Base-by-base conservation (phyloP, 2,888 invertebrate species). In the Drosophila siamana region DNA sequence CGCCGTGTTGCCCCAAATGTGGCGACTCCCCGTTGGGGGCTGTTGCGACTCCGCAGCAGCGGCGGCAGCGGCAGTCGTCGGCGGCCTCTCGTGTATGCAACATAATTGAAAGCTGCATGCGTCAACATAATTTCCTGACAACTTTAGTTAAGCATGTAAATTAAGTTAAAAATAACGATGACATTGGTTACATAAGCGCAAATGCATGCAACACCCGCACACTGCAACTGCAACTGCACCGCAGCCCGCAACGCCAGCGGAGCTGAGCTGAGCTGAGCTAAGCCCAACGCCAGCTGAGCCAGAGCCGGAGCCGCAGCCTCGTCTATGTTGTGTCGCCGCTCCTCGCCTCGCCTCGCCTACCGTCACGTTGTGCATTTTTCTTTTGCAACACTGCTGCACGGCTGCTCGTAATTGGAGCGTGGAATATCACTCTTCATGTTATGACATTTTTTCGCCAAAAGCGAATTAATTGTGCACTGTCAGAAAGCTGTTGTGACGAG, bases 341-440 rank as follows among this genome's bases (percentile, higher is more conserved):
- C 13, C 9, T 19, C 22, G 1, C 7, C 4, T n/a, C 19, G 3
- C 30, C 40, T 33, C 48, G 38, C 13, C 43, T 61, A 7, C 69
- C 76, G 67, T 69, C 66, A 82, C 64, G 61, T 62, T 67, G 83
- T 62, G 64, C 80, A 76, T 85, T 82, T 78, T 84, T 84, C 81
- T 80, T 74, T 77, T 80, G 67, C 75, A 61, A 43, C 69, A 57
- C 50, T 60, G 74, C 60, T 52, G 82, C 80, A 82, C 79, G 74
- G 75, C 80, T 75, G 80, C 86, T 80, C 85, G 88, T 90, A 90
- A 90, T 90, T 90, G 90, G 91, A 89, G 90, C 90, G 88, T 90
- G 90, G 82, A 90, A 88, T 90, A 89, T 89, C 89, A 90, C 89
- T 90, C 90, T 90, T 90, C 91, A 89, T 89, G 90, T 89, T 90